Base-by-base conservation (phyloP, 2,888 invertebrate species). In the Andrena marginata region DNA sequence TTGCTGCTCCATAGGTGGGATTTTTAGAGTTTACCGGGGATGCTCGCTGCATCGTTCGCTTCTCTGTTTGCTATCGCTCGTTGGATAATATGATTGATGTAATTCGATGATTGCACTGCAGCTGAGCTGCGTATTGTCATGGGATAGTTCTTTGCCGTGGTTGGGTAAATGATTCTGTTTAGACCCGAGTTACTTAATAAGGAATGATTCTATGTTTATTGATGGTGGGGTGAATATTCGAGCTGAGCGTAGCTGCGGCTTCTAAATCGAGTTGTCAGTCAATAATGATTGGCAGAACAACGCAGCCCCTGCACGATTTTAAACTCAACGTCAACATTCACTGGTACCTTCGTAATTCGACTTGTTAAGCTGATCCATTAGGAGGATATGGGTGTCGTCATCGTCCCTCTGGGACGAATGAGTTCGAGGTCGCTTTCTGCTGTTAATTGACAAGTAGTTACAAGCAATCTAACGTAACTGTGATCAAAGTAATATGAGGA, bases 351-450 rank as follows among this genome's bases (percentile, higher is more conserved):
- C 64, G 81, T 86, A 84, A 88, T 87, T 88, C 77, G 79, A 80
- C 86, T 88, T 65, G 85, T 88, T 84, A 88, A 88, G 79, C 79
- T 63, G 80, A 78, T 84, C 88, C 82, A 88, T 88, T 88, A 87
- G 84, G 74, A 35, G 75, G 82, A 71, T 80, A 75, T 31, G 63
- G 71, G 62, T 56, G 74, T 76, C 86, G 78, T 78, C 77, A 76
- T 82, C 77, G 63, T 42, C 20, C 49, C 62, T 73, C 29, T 49
- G 8, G 59, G 20, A 71, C 69, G 76, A 78, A 77, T 29, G 56
- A 59, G 65, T 83, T 75, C 67, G 68, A 78, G 77, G 81, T 63
- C 29, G 49, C 65, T 77, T 69, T 77, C 48, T 65, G 59, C 59
- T 35, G 59, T 74, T 74, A 70, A 74, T 71, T 26, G 29, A 42